A percentile compares a stretch with the other conserved stretches of the same genome.
These are phyloP conservation scores for Luperina nickerlii DNA, from an alignment of 2,888 invertebrate genomes.

Conservation along the genomic window DNA sequence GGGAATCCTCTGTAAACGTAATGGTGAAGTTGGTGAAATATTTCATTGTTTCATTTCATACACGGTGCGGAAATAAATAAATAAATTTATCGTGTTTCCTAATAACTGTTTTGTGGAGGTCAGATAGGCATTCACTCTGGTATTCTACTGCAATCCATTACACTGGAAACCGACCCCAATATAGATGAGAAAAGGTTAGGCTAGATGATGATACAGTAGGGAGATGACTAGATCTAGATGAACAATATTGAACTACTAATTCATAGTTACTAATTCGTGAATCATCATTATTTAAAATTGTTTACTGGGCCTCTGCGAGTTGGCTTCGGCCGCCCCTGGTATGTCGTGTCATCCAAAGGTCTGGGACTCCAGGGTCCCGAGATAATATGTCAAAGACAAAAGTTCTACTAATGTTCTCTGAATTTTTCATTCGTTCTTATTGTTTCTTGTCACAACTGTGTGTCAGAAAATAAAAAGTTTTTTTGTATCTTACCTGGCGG, in stretches of 20 bases:
- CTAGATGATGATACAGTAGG: background rate
- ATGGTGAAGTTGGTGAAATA: background rate
- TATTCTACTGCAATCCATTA: background rate
- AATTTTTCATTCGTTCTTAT: background rate
- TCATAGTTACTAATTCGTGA: background rate
- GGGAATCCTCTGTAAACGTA: conserved; percentile 91
- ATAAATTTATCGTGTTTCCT: background rate
- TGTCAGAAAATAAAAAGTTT: background rate
- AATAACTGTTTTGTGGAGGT: background rate
- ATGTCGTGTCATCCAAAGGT: too few relatives aligned
- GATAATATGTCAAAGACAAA: too few relatives aligned
- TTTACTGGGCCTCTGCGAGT: too few relatives aligned
- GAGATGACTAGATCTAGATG: background rate
- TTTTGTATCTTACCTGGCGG: conserved; percentile 77
- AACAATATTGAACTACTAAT: background rate
- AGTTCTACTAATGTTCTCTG: background rate
- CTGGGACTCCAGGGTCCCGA: too few relatives aligned
- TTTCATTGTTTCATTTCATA: background rate
- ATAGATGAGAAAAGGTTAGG: background rate
- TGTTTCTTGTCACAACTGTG: background rate
- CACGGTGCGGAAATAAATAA: background rate
- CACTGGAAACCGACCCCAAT: background rate
- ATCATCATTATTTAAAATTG: too few relatives aligned
- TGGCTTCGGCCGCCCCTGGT: too few relatives aligned
- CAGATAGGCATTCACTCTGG: background rate